Percentiles rank a stretch among this genome's conserved stretches.
phyloP scores from a whole-genome alignment of 2,888 invertebrate species.

The Dicranocentrus wangi region DNA sequence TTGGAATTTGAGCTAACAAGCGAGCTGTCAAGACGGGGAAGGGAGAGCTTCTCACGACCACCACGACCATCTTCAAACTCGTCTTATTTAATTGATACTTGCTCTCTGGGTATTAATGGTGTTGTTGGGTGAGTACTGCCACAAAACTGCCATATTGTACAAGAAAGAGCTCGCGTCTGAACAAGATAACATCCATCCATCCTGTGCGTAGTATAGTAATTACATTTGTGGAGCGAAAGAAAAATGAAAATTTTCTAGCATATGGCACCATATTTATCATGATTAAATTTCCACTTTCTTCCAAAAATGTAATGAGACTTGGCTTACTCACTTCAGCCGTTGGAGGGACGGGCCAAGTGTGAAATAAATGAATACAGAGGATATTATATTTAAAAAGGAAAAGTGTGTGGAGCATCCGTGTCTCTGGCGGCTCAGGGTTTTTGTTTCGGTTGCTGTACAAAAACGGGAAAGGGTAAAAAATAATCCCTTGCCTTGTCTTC shows the following conservation, averaged over 20 bases:
- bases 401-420: conserved; percentile 26
- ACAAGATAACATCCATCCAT: too few species aligned
- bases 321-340: conserved; percentile 16
- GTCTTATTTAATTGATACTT: too few species aligned
- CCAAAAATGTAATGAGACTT: conserved; percentile 58
- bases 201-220: too few species aligned
- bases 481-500: conserved; percentile 51
- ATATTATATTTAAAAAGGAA: conserved; percentile 26
- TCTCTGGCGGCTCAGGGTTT: conserved; percentile 27
- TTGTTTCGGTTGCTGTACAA: conserved; percentile 12
- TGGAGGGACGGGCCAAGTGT: conserved; percentile 12
- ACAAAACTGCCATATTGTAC: too few species aligned
- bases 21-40: too few species aligned
- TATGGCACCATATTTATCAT: conserved; percentile 59
- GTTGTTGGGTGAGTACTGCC: too few species aligned
- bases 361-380: neutral
- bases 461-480: conserved; percentile 44
- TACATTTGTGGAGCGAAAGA: conserved; percentile 10
- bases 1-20: too few species aligned
- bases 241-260: conserved; percentile 44
- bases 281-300: conserved; percentile 59
- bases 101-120: too few species aligned
- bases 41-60: too few species aligned
- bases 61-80: too few species aligned
- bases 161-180: too few species aligned